phyloP scores from a whole-genome alignment of 2,888 invertebrate species.

The Harpagoxenus sublaevis region DNA sequence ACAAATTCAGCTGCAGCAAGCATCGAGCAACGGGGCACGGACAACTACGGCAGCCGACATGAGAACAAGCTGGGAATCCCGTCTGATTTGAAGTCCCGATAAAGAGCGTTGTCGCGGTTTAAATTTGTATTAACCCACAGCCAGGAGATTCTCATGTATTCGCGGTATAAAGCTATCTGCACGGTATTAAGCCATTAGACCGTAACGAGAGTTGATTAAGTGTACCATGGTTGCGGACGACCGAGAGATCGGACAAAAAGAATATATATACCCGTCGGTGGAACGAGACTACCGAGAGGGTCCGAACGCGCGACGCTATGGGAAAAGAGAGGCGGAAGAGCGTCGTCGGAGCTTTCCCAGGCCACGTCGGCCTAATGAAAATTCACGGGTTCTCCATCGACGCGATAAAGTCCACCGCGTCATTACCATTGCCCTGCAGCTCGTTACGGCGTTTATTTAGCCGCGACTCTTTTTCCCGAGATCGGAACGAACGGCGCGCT shows the following conservation, averaged over 20 bases:
- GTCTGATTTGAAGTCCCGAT: slow-evolving; percentile 33
- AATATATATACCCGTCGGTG: neutral
- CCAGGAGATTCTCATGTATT: slow-evolving; percentile 66
- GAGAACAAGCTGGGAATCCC: slow-evolving; percentile 39
- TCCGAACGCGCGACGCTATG: neutral
- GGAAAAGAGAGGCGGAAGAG: slow-evolving; percentile 10
- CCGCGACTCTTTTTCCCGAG: slow-evolving; percentile 22
- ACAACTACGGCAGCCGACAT: slow-evolving; percentile 2
- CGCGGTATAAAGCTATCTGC: slow-evolving; percentile 77
- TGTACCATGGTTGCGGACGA: slow-evolving; percentile 64
- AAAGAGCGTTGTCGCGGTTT: slow-evolving; percentile 74
- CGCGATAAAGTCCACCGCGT: slow-evolving; percentile 52
- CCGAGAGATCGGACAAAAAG: slow-evolving; percentile 54
- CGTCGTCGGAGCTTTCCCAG: slow-evolving; percentile 38
- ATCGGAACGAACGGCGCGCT: slow-evolving; percentile 26
- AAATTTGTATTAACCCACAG: slow-evolving; percentile 79
- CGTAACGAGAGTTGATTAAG: slow-evolving; percentile 81
- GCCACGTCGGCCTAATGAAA: slow-evolving; percentile 69
- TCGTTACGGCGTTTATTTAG: slow-evolving; percentile 53
- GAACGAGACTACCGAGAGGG: neutral
- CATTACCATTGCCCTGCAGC: slow-evolving; percentile 49
- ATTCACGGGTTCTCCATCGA: slow-evolving; percentile 59
- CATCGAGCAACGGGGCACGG: neutral
- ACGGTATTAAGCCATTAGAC: slow-evolving; percentile 81
- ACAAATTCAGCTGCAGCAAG: slow-evolving; percentile 14